Base-by-base conservation (phyloP, 2,888 invertebrate genomes). In the Furcula furcula region DNA sequence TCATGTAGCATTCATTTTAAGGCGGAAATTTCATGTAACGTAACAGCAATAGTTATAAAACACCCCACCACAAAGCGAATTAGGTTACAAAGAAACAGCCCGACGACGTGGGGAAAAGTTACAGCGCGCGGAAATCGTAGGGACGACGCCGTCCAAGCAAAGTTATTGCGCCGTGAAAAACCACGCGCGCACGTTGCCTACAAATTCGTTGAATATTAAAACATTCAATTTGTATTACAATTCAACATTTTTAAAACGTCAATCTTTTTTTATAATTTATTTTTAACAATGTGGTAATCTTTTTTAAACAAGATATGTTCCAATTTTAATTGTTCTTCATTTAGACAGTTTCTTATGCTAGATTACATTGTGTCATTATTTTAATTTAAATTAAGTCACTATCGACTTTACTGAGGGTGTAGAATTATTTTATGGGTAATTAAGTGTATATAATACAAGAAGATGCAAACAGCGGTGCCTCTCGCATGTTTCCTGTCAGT, bases 401-500 rank as follows among this genome's bases (percentile, higher is more conserved):
- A 22, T 26, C 28, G 33, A 43, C 42, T 40, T 42, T 27, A 19
- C 23, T 29, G 38, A 39, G 27, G 26, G 20, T n/a, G n/a, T 10
- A 28, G 33, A 15, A 21, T 22, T 16, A 4, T 25, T 29, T 33
- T 29, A 20, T 33, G 7, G 13, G 29, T 36, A 32, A 2, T 31
- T 10, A 31, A 34, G 38, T 36, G 39, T 36, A 39, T n/a, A 4
- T 21, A 21, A 6, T 9, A 9, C 9, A n/a, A 11, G 10, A 28
- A 11, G 9, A 83, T 86, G 84, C 76, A 79, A 45, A 46, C 76
- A 0, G 45, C 69, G 4, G 42, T 82, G 29, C 84, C 86, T 1
- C 38, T 87, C 1, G 85, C 83, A 2, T 87, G 87, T 47, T 83
- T 87, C 28, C 58, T 87, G 15, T 86, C 87, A 0, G 41, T 85